Percentiles rank a stretch among this genome's conserved stretches.
These are phyloP conservation scores for Pedionomus torquatus DNA, from an alignment of 2,113 vertebrate genomes.

Conservation along the genomic window DNA sequence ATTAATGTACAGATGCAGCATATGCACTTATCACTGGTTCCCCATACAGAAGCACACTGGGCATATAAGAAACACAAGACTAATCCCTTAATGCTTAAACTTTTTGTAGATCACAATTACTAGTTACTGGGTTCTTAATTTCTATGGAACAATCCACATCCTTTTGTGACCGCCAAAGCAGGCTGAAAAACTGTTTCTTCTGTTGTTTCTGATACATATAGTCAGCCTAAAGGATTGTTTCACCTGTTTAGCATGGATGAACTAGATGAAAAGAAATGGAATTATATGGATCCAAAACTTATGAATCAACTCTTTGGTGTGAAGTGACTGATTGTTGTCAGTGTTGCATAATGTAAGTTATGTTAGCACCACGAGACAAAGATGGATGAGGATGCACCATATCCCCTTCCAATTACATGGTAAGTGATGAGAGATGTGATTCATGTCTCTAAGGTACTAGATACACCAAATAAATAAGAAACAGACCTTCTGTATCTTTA, in stretches of 20 bases:
- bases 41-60: rapidly evolving
- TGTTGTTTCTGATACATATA: not conserved
- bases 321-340: not conserved
- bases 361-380: not conserved
- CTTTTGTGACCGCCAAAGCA: not conserved
- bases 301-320: not conserved
- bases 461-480: not conserved
- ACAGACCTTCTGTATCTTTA: not conserved
- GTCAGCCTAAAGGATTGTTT: not conserved
- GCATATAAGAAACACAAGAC: rapidly evolving
- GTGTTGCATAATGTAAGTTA: not conserved
- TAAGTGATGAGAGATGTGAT: not conserved
- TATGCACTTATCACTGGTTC: not conserved
- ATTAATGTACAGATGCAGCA: rapidly evolving
- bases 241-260: not conserved
- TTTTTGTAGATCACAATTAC: not conserved
- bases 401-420: not conserved
- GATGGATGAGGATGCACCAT: not conserved
- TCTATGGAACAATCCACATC: not conserved
- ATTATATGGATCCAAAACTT: not conserved
- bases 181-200: not conserved
- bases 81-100: not conserved
- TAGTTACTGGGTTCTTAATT: not conserved
- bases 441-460: not conserved
- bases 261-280: not conserved